phyloP scores from a whole-genome alignment of 2,888 invertebrate species.

The Morpho achilles region DNA sequence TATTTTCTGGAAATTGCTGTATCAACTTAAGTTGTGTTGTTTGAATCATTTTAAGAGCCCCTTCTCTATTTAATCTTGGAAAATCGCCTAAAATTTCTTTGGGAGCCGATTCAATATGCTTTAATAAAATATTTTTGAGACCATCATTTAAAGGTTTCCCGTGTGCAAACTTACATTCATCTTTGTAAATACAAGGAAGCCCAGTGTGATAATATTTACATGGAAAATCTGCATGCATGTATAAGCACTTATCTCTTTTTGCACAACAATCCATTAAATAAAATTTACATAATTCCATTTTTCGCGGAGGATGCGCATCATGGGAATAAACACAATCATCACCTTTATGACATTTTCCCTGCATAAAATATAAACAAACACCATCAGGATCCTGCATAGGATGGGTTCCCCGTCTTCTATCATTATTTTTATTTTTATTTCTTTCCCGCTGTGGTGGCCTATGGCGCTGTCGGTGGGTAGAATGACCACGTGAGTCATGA shows the following conservation, averaged over 20 bases:
- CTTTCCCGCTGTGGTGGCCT: constrained; percentile 43
- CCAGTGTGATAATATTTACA: constrained; percentile 98
- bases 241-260: constrained; percentile 96
- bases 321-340: constrained; percentile 94
- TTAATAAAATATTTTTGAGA: constrained; percentile 81
- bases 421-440: constrained; percentile 68
- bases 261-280: constrained; percentile 97
- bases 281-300: constrained; percentile 97
- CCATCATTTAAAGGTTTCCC: constrained; percentile 91
- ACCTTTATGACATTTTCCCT: constrained; percentile 92
- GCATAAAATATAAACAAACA: constrained; percentile 91
- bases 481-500: constrained; percentile 71
- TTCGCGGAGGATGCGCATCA: constrained; percentile 88
- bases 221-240: constrained; percentile 98
- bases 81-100: constrained; percentile 95
- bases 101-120: constrained; percentile 93
- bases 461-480: constrained; percentile 6
- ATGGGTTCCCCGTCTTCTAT: constrained; percentile 76
- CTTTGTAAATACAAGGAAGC: constrained; percentile 87
- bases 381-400: constrained; percentile 83
- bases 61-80: constrained; percentile 88
- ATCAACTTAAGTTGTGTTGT: constrained; percentile 65
- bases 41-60: constrained; percentile 81
- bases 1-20: constrained; percentile 59
- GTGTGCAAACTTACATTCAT: constrained; percentile 97